Percentiles rank a stretch among this genome's conserved stretches.
Conservation (phyloP, 2,888 invertebrate genomes). For the Tetrapedia diversipes region DNA sequence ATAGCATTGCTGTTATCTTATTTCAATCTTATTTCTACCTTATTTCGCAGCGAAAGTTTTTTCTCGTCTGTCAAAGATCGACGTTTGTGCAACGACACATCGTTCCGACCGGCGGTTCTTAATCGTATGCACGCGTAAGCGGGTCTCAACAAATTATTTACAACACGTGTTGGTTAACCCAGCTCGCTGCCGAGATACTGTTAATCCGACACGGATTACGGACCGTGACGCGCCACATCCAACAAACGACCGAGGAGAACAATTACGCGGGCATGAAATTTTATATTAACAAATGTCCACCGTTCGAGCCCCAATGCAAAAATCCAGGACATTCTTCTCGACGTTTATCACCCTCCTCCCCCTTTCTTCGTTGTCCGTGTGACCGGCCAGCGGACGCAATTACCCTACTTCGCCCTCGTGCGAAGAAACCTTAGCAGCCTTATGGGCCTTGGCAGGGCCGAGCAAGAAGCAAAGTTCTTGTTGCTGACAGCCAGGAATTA, state of each 20-base stretch:
- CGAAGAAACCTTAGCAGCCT: conserved; percentile 17
- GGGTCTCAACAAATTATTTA: not conserved
- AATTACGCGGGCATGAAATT: conserved; percentile 54
- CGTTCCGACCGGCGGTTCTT: not conserved
- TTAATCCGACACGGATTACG: conserved; percentile 65
- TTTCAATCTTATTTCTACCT: too few species aligned
- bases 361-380: not conserved
- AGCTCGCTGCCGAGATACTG: conserved; percentile 45
- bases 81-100: not conserved
- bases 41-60: conserved; percentile 23
- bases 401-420: conserved; percentile 39
- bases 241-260: conserved; percentile 44
- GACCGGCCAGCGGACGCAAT: conserved; percentile 30
- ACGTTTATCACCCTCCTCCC: conserved; percentile 6
- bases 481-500: too few species aligned
- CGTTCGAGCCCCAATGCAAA: conserved; percentile 9
- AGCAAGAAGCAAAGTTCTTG: not conserved
- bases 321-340: conserved; percentile 44
- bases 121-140: conserved; percentile 7
- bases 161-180: conserved; percentile 37
- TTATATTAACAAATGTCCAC: conserved; percentile 52
- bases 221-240: conserved; percentile 65
- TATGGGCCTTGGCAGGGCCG: not conserved
- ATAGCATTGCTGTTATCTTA: too few species aligned
- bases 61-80: conserved; percentile 5